Base-by-base conservation (phyloP, 2,888 invertebrate genomes). In the Philereme transversata region DNA sequence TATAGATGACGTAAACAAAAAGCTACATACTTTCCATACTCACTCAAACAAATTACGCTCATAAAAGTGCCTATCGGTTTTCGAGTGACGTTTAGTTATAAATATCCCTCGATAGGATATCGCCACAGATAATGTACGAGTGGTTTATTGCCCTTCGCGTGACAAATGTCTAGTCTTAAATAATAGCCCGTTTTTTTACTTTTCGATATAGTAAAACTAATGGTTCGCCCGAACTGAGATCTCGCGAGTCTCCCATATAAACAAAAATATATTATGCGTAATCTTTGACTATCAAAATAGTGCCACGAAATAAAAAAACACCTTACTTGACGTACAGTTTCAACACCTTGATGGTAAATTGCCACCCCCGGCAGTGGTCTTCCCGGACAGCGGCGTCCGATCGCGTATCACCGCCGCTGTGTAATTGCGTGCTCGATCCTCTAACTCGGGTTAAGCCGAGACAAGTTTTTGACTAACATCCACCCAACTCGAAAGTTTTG, bases 401-500 rank as follows among this genome's bases (percentile, higher is more conserved):
- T 45, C 40, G 35, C 10, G 55, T 56, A 55, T 44, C 35, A 41
- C 9, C 47, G 0, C 43, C 40, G 55, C 22, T 22, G 10, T 51
- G 58, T 58, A 58, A 58, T 47, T 58, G 51, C 47, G 55, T 40
- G 50, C 50, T 34, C 34, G 51, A 58, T 43, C 47, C 51, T 10
- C 35, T 45, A 49, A 48, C 55, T 49, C 36, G 5, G 22, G 52
- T 34, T 58, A 52, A 58, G 58, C 48, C 51, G 36, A 41, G 4
- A 41, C 47, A 58, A 58, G 52, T 58, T 58, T 58, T 58, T 58
- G 58, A 58, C 52, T 58, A 58, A 58, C 58, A 58, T 52, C 58
- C 45, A n/a, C 7, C 47, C 47, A 43, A 43, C 57, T 58, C 46
- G 22, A 33, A 41, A 48, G 55, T 41, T 36, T 5, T 8, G 34